Base-by-base conservation (phyloP, 2,888 invertebrate species). In the Euproctis similis region DNA sequence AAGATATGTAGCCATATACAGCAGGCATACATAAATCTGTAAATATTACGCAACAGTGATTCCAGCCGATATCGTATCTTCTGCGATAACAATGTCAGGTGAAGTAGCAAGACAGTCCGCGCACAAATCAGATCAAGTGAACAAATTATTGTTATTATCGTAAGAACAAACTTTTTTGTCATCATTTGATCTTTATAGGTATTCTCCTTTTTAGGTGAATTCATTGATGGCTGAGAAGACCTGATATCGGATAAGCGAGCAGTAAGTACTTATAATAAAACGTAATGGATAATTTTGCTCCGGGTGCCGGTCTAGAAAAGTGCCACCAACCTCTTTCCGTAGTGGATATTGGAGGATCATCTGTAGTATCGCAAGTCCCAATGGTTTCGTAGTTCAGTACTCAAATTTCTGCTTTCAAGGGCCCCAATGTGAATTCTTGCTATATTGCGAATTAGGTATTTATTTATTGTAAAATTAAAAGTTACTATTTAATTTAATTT, bases 171-270 rank as follows among this genome's bases (percentile, higher is more conserved):
- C 72, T 68, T 69, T 63, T 71, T 67, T 61, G 44, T 57, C 53
- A 47, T 49, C 51, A 59, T 66, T 64, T 64, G 66, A 64, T 70
- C 67, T 67, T 61, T 44, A 39, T 53, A 61, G 63, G 63, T 65
- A 48, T 45, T 67, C 63, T 49, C 66, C 62, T 66, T 68, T 70
- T 71, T 69, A 61, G 58, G 46, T 53, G 36, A 57, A 63, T 59
- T 64, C 66, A 60, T 67, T 69, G 66, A 62, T 54, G 67, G 57
- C 61, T 57, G 61, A 40, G 33, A 40, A 40, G 43, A 20, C 28
- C 34, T 21, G 20, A 20, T 33, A 36, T 42, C 26, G 35, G 27
- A 36, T 36, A 34, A 34, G 34, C 34, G 28, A 38, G n/a, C n/a
- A n/a, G n/a, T 30, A 34, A 22, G 28, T 39, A 39, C 45, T 39